These are phyloP conservation scores for Pseudomugil tenellus DNA, from an alignment of 2,797 vertebrate genomes.

Conservation along the genomic window DNA sequence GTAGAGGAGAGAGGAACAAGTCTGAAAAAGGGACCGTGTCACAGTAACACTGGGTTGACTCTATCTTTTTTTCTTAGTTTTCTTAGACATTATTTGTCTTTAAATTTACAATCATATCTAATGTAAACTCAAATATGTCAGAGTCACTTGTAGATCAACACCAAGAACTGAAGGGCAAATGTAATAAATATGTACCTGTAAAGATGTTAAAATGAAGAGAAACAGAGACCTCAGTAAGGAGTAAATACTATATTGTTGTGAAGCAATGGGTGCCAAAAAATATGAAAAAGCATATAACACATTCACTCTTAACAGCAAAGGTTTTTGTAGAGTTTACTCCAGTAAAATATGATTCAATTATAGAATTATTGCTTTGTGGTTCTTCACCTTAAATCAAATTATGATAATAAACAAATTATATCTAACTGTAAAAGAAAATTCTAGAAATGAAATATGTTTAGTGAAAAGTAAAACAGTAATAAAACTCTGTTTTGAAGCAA, in stretches of 20 bases:
- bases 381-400: background rate
- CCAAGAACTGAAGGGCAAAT: background rate
- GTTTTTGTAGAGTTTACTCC: slow-evolving; percentile 9
- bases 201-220: slow-evolving; percentile 16
- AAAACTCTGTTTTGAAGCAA: background rate
- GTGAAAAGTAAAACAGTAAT: background rate
- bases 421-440: slow-evolving; percentile 1
- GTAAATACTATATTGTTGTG: slow-evolving; percentile 9
- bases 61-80: too few species aligned
- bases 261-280: slow-evolving; percentile 22
- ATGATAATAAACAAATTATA: slow-evolving; percentile 1
- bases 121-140: too few species aligned
- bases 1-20: background rate
- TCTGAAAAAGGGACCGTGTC: background rate
- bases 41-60: background rate
- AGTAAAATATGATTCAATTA: slow-evolving; percentile 24
- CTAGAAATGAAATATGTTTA: slow-evolving; percentile 4
- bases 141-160: slow-evolving; percentile 3
- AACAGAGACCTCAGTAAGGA: background rate
- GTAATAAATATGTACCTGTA: slow-evolving; percentile 13
- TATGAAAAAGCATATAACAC: slow-evolving; percentile 7
- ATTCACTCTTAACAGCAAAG: slow-evolving; percentile 45
- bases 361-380: background rate
- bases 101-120: too few species aligned
- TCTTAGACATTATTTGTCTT: too few species aligned